phyloP scores from a whole-genome alignment of 2,888 invertebrate genomes.

The Maniola hyperantus region DNA sequence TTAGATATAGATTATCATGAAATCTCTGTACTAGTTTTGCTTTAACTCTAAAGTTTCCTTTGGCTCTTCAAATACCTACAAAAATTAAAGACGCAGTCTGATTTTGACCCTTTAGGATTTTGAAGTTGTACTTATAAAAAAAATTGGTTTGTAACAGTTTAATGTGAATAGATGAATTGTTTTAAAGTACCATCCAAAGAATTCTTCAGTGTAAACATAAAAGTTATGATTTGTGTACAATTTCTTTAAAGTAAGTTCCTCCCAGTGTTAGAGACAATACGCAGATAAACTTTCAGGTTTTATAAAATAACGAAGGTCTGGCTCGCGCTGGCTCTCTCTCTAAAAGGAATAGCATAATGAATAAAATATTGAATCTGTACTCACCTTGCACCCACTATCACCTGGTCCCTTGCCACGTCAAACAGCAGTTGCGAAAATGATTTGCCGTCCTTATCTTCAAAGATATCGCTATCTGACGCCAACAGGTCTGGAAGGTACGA shows the following conservation, averaged over 20 bases:
- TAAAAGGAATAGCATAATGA: neutral
- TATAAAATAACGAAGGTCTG: too few species aligned
- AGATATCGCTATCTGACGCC: slow-evolving; percentile 85
- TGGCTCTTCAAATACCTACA: too few species aligned
- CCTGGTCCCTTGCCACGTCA: slow-evolving; percentile 93
- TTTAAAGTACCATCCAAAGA: neutral
- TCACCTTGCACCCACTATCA: slow-evolving; percentile 95
- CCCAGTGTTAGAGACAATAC: too few species aligned
- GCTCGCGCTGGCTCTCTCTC: too few species aligned
- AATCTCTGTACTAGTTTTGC: neutral
- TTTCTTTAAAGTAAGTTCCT: neutral
- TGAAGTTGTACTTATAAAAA: too few species aligned
- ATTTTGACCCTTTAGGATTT: neutral
- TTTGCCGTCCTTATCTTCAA: slow-evolving; percentile 87
- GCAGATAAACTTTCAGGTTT: too few species aligned
- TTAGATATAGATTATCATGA: neutral
- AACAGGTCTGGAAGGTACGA: slow-evolving; percentile 84
- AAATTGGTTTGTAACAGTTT: too few species aligned
- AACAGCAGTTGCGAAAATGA: slow-evolving; percentile 93
- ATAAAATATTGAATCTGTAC: slow-evolving; percentile 47
- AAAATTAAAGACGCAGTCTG: neutral
- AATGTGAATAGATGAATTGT: too few species aligned
- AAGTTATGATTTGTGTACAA: neutral
- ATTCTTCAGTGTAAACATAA: neutral
- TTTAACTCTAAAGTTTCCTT: too few species aligned